Conservation (phyloP, 2,888 invertebrate species). For the Parelbella ahira region DNA sequence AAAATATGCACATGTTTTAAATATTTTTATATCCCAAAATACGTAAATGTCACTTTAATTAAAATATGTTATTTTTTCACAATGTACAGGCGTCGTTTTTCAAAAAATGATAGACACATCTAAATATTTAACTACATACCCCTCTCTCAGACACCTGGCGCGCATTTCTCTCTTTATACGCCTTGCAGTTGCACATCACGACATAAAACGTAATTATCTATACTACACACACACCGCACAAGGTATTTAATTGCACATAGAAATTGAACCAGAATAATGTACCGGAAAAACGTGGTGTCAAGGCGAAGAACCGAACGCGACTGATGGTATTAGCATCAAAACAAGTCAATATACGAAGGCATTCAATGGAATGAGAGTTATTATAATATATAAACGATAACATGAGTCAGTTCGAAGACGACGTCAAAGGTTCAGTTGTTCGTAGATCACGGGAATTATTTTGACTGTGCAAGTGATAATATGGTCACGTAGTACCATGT, state of each 20-base stretch:
- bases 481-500: too few relatives aligned
- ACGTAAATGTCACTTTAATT: too few relatives aligned
- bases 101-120: too few relatives aligned
- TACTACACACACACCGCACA: conserved; percentile 3
- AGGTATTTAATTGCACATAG: conserved; percentile 2
- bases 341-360: conserved; percentile 44
- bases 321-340: conserved; percentile 43
- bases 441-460: conserved; percentile 26
- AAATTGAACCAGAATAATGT: conserved; percentile 19
- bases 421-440: conserved; percentile 37
- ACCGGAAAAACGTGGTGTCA: conserved; percentile 35
- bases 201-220: conserved; percentile 1
- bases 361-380: conserved; percentile 41
- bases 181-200: conserved; percentile 42
- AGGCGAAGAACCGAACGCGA: conserved; percentile 38
- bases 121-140: too few relatives aligned
- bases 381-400: conserved; percentile 40
- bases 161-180: conserved; percentile 33
- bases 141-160: conserved; percentile 35
- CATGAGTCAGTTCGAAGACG: conserved; percentile 39
- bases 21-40: too few relatives aligned
- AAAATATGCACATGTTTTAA: too few relatives aligned
- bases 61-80: too few relatives aligned
- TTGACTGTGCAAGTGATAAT: conserved; percentile 12
- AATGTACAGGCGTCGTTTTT: too few relatives aligned